Percentiles rank a stretch among this genome's conserved stretches.
These are phyloP conservation scores for Seira sanloemensis DNA, from an alignment of 2,888 invertebrate genomes.

Conservation along the genomic window DNA sequence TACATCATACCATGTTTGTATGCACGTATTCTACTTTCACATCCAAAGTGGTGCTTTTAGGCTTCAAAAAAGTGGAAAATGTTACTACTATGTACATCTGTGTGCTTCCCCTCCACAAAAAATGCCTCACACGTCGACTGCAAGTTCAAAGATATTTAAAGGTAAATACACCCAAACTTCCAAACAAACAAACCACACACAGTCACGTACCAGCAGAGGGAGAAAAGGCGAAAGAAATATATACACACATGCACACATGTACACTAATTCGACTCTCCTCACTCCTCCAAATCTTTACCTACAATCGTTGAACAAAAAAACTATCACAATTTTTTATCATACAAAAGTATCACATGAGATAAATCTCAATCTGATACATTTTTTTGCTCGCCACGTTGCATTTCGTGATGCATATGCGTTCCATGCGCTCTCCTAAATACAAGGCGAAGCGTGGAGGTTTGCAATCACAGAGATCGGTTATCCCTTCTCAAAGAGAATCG, in stretches of 20 bases:
- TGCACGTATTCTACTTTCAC: no score
- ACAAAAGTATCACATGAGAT: background rate
- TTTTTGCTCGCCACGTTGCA: background rate
- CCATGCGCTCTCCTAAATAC: background rate
- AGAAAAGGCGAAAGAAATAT: background rate
- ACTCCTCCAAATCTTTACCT: background rate
- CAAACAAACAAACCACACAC: background rate
- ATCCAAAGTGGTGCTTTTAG: no score
- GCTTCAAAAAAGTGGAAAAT: no score
- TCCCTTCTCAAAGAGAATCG: background rate
- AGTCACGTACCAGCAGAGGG: background rate
- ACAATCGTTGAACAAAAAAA: background rate
- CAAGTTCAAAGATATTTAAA: background rate
- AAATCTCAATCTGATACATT: constrained; percentile 12
- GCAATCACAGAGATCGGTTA: background rate
- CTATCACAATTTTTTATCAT: constrained; percentile 4
- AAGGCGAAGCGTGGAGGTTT: background rate
- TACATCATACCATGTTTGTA: no score
- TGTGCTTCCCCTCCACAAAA: constrained; percentile 1
- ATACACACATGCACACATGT: constrained; percentile 23
- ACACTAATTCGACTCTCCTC: background rate
- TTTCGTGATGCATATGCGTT: background rate
- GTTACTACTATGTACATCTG: background rate
- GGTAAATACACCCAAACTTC: background rate
- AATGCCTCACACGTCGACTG: background rate